These are phyloP conservation scores for Pterobdella sp. DNA, from an alignment of 2,888 invertebrate species.

Conservation along the genomic window DNA sequence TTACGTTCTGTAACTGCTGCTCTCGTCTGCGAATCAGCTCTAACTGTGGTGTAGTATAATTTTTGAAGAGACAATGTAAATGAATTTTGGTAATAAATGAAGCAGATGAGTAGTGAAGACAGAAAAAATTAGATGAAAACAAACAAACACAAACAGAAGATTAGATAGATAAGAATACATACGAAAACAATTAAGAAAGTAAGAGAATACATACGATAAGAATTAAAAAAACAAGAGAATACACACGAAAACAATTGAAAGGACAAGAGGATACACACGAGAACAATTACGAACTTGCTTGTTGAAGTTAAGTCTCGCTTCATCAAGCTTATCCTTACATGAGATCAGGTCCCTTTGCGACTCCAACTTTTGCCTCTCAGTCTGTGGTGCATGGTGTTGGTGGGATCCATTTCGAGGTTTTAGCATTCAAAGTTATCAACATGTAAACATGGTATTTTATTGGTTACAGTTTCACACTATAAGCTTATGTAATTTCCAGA, in stretches of 20 bases:
- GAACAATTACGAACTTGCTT: conserved; percentile 21
- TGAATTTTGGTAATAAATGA: too few relatives aligned
- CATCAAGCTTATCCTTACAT: conserved; percentile 60
- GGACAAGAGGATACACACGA: not conserved
- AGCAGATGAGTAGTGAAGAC: not conserved
- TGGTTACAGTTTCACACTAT: too few relatives aligned
- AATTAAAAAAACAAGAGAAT: not conserved
- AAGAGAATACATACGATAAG: too few relatives aligned
- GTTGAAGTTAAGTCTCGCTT: conserved; percentile 93
- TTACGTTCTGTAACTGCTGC: conserved; percentile 94
- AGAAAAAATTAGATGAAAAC: not conserved
- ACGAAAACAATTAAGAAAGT: not conserved
- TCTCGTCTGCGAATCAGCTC: conserved; percentile 99
- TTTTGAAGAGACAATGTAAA: too few relatives aligned
- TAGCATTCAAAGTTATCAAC: not conserved
- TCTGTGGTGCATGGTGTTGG: too few relatives aligned
- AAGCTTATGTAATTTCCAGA: too few relatives aligned
- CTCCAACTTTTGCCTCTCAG: conserved; percentile 95
- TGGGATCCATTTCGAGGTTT: too few relatives aligned
- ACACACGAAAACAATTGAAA: not conserved
- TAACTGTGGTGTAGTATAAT: conserved; percentile 55
- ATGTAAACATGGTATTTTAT: too few relatives aligned
- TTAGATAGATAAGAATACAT: not conserved
- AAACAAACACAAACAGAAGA: too few relatives aligned
- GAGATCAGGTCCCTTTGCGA: conserved; percentile 93